Conservation (phyloP, 2,113 vertebrate genomes). For the Aldabrachelys gigantea region DNA sequence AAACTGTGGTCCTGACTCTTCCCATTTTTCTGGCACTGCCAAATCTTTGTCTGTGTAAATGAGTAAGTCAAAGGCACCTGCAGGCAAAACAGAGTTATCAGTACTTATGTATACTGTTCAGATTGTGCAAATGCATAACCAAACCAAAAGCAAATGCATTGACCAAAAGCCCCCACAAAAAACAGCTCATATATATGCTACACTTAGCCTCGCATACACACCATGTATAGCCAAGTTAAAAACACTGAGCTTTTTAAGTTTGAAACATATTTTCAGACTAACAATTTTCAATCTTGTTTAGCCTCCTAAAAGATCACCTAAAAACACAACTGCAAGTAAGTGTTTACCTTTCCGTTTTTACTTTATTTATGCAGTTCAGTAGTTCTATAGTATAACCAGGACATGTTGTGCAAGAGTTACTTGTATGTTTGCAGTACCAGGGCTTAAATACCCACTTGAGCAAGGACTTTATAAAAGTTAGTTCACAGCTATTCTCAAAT, state of each 20-base stretch:
- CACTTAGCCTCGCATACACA: too few relatives aligned
- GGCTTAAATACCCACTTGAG: background rate
- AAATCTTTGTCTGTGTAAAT: constrained; percentile 96
- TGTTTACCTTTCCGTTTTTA: background rate
- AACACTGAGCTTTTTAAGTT: background rate
- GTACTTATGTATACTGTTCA: rapidly evolving
- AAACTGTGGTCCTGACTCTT: constrained; percentile 94
- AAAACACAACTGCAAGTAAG: background rate
- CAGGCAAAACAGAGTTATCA: background rate
- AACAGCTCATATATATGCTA: too few relatives aligned
- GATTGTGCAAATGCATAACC: background rate
- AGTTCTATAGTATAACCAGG: background rate
- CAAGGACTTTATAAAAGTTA: background rate
- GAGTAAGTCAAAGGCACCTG: constrained; percentile 96
- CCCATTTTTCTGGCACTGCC: constrained; percentile 94
- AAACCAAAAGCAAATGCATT: too few relatives aligned
- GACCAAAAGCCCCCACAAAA: background rate
- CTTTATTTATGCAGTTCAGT: background rate
- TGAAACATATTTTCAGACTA: background rate
- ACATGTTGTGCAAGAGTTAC: background rate
- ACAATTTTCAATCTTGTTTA: background rate
- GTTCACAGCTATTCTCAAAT: background rate
- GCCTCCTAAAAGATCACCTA: background rate
- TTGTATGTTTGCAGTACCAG: background rate
- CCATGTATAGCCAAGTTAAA: background rate